Conservation (phyloP, 2,113 vertebrate species). For the Crypturellus undulatus region DNA sequence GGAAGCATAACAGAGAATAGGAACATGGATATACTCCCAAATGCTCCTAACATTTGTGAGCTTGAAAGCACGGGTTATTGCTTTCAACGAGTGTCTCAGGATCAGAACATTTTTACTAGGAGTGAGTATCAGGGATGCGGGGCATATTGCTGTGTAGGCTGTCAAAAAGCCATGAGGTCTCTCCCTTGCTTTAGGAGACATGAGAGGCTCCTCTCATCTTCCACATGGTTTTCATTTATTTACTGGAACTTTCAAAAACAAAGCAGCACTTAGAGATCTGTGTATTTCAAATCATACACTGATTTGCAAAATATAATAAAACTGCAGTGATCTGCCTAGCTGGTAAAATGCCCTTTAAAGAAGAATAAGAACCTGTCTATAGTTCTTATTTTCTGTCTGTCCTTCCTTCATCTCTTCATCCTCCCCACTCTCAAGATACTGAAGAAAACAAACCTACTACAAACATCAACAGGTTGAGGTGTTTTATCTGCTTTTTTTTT, state of each 20-base stretch:
- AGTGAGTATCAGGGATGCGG: background rate
- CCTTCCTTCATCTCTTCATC: background rate
- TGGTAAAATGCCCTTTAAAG: background rate
- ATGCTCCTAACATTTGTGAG: background rate
- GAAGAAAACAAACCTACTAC: background rate
- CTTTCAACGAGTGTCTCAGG: background rate
- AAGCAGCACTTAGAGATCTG: background rate
- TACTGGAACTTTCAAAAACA: background rate
- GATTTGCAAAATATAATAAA: background rate
- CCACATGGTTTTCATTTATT: background rate
- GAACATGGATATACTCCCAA: background rate
- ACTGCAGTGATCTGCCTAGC: accelerated
- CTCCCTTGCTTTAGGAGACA: background rate
- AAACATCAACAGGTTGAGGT: background rate
- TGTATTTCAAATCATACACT: background rate
- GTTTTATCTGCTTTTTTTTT: background rate
- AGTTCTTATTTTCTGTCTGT: background rate
- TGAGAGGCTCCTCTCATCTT: background rate
- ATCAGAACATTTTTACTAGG: background rate
- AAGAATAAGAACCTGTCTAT: background rate
- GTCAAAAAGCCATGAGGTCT: background rate
- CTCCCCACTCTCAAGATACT: background rate
- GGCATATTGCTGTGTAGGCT: background rate
- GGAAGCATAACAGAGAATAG: background rate
- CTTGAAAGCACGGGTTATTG: background rate